Conservation (phyloP, 2,113 vertebrate genomes). For the Bubo bubo region DNA sequence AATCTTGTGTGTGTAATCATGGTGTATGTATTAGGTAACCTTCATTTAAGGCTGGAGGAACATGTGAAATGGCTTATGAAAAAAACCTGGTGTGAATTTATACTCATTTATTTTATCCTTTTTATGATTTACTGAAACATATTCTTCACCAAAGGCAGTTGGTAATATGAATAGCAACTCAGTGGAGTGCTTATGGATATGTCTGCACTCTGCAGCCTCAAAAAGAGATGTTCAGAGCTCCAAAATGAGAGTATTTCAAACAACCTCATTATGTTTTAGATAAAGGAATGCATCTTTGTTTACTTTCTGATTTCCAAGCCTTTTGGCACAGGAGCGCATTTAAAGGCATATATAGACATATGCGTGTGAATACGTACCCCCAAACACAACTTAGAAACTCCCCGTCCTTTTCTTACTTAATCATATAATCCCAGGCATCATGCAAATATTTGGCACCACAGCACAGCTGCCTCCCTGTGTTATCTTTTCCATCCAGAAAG, state of each 20-base stretch:
- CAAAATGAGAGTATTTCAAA: not conserved
- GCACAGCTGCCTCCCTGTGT: not conserved
- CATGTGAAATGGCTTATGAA: not conserved
- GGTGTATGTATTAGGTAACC: not conserved
- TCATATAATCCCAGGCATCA: not conserved
- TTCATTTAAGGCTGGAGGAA: conserved; percentile 45
- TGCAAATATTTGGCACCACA: not conserved
- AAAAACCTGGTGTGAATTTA: not conserved
- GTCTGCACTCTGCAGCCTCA: not conserved
- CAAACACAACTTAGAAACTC: not conserved
- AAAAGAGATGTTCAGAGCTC: not conserved
- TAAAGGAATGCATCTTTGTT: not conserved
- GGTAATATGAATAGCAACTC: not conserved
- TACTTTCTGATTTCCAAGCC: not conserved
- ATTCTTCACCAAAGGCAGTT: not conserved
- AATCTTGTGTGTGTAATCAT: conserved; percentile 43
- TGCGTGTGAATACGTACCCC: rapidly evolving
- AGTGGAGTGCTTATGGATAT: not conserved
- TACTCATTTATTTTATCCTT: not conserved
- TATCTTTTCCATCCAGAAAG: not conserved
- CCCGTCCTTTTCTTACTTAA: not conserved
- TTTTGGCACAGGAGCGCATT: not conserved
- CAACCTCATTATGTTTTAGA: not conserved
- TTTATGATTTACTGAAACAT: not conserved
- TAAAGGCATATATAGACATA: not conserved